phyloP scores from a whole-genome alignment of 2,113 vertebrate genomes.

The Talpa occidentalis region DNA sequence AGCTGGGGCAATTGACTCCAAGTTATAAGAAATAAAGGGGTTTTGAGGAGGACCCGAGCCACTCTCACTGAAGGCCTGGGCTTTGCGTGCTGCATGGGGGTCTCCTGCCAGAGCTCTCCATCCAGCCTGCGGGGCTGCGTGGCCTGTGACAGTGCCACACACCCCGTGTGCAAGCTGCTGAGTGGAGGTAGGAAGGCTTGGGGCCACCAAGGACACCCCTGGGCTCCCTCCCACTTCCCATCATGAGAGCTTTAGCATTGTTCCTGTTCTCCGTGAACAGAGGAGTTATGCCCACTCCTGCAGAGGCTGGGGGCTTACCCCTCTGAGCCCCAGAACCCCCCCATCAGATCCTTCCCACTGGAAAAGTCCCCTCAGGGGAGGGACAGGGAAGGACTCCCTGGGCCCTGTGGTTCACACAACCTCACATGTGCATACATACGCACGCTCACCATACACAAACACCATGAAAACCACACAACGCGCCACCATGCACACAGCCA shows the following conservation, averaged over 20 bases:
- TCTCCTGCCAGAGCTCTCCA: constrained; percentile 82
- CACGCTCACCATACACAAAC: no score
- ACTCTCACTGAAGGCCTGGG: background rate
- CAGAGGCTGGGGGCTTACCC: no score
- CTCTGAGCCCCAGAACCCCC: background rate
- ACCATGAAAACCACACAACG: background rate
- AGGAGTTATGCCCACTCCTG: constrained; percentile 44
- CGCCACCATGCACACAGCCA: background rate
- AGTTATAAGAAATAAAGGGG: background rate
- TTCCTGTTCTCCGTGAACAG: constrained; percentile 74
- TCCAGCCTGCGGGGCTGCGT: constrained; percentile 73
- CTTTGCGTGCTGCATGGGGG: background rate
- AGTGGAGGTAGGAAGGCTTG: constrained; percentile 82
- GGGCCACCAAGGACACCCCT: constrained; percentile 82
- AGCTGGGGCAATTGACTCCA: background rate
- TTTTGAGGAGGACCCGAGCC: background rate
- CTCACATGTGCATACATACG: fast-evolving
- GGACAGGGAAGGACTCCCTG: background rate
- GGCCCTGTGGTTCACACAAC: background rate
- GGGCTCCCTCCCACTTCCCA: constrained; percentile 77
- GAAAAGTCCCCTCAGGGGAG: background rate
- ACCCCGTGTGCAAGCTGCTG: constrained; percentile 81
- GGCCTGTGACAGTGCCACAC: constrained; percentile 79
- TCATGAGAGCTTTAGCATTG: constrained; percentile 63
- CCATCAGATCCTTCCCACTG: no score